These are phyloP conservation scores for Orbicella faveolata DNA, from an alignment of 64 coral and sea anemone species.

Conservation along the genomic window DNA sequence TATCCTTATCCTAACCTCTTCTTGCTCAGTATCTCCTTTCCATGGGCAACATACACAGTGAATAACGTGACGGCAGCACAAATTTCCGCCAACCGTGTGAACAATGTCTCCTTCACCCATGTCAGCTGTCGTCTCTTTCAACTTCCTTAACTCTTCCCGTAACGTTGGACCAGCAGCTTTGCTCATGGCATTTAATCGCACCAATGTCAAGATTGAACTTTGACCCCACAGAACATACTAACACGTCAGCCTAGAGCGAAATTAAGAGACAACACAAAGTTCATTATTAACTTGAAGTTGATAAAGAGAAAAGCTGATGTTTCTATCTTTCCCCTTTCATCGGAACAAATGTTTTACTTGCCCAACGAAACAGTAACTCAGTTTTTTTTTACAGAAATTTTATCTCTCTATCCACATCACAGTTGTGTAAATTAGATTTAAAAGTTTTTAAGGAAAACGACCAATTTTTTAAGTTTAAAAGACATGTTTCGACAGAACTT, in stretches of 20 bases:
- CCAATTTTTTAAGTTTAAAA: no score
- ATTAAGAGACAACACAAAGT: no score
- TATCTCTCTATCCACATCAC: no score
- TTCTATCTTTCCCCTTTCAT: no score
- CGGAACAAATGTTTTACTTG: no score
- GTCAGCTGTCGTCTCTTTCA: not conserved
- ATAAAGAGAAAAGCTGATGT: no score
- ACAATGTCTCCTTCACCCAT: constrained; percentile 15
- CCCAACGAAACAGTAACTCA: no score
- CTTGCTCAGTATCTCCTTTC: constrained; percentile 1
- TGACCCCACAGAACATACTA: constrained; percentile 29
- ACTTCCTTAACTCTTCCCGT: not conserved
- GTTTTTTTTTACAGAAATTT: no score
- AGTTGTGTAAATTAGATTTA: no score
- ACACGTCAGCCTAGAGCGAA: constrained; percentile 1
- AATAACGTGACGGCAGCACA: constrained; percentile 6
- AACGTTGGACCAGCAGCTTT: constrained; percentile 23
- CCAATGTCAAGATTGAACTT: constrained; percentile 9
- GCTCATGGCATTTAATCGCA: constrained; percentile 35
- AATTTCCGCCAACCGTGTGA: not conserved
- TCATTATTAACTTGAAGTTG: no score
- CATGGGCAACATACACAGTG: constrained; percentile 35
- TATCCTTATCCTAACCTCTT: not conserved
- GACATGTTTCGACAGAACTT: no score
- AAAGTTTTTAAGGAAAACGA: no score